Conservation (phyloP, 2,888 invertebrate genomes). For the Napeogenes inachia region DNA sequence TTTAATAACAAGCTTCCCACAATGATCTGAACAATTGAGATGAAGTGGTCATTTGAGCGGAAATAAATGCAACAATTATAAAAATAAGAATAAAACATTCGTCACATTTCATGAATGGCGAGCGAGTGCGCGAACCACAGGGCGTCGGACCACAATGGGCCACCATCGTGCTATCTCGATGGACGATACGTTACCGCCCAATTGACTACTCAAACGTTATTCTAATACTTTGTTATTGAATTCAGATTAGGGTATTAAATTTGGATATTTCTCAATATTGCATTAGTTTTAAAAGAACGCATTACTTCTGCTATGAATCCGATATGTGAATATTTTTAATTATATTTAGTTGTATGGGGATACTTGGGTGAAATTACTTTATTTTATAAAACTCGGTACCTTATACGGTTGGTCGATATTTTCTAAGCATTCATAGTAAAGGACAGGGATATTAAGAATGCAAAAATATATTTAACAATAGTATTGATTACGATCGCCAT, state of each 20-base stretch:
- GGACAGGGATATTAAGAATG: neutral
- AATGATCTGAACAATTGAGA: constrained; percentile 46
- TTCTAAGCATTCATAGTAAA: constrained; percentile 9
- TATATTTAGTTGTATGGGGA: neutral
- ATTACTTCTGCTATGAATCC: neutral
- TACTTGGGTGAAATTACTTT: too few relatives aligned
- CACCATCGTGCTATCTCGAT: constrained; percentile 74
- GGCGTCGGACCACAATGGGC: constrained; percentile 71
- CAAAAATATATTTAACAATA: constrained; percentile 11
- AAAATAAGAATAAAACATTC: constrained; percentile 65
- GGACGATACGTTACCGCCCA: constrained; percentile 73
- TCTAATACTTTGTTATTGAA: constrained; percentile 59
- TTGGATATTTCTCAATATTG: constrained; percentile 4
- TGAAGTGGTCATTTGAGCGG: constrained; percentile 64
- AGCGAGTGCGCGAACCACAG: constrained; percentile 46
- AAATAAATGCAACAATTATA: constrained; percentile 65
- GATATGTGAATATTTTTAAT: constrained; percentile 1
- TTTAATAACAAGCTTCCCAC: constrained; percentile 59
- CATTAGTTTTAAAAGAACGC: too few relatives aligned
- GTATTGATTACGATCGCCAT: constrained; percentile 26
- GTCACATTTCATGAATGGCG: constrained; percentile 53
- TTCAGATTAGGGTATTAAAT: constrained; percentile 32
- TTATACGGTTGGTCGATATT: constrained; percentile 9
- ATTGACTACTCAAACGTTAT: constrained; percentile 74
- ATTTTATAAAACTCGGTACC: too few relatives aligned